These are phyloP conservation scores for Ryuthela nishihirai DNA, from an alignment of 2,888 invertebrate genomes.

Conservation along the genomic window DNA sequence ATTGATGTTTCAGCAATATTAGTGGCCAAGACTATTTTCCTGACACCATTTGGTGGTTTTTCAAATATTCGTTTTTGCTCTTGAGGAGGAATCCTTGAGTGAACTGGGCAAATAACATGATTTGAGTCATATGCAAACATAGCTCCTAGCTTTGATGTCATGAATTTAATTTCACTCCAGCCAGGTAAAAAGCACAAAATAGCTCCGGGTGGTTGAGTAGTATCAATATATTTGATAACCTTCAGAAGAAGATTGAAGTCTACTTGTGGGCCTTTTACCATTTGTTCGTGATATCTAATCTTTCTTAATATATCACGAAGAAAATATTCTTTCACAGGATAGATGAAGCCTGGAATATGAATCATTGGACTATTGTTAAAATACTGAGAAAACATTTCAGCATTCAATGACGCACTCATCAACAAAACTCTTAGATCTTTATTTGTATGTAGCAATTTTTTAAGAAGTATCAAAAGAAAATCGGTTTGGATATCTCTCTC, in stretches of 20 bases:
- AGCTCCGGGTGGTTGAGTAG: slow-evolving; percentile 57
- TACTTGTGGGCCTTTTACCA: slow-evolving; percentile 1
- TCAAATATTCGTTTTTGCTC: slow-evolving; percentile 62
- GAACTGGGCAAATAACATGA: slow-evolving; percentile 52
- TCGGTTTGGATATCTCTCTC: slow-evolving; percentile 84
- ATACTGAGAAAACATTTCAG: slow-evolving; percentile 82
- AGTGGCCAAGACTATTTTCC: slow-evolving; percentile 63
- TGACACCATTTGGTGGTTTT: slow-evolving; percentile 53
- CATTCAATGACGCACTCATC: slow-evolving; percentile 98
- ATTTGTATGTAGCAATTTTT: slow-evolving; percentile 90
- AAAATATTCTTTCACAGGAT: slow-evolving; percentile 69
- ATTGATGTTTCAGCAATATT: slow-evolving; percentile 95
- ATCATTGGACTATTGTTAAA: slow-evolving; percentile 88
- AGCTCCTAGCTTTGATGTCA: slow-evolving; percentile 55
- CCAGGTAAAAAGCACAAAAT: slow-evolving; percentile 72
- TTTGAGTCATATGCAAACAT: background rate
- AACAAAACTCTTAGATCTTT: slow-evolving; percentile 87
- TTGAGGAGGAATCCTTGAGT: slow-evolving; percentile 60
- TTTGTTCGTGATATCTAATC: background rate
- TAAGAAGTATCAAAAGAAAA: slow-evolving; percentile 85
- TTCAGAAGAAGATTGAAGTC: slow-evolving; percentile 57
- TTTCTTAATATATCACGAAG: slow-evolving; percentile 45
- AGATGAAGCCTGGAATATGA: slow-evolving; percentile 81
- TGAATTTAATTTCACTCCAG: slow-evolving; percentile 64
- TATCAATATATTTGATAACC: slow-evolving; percentile 60